phyloP scores from a whole-genome alignment of 2,888 invertebrate species.

The Aleiodes alternator region DNA sequence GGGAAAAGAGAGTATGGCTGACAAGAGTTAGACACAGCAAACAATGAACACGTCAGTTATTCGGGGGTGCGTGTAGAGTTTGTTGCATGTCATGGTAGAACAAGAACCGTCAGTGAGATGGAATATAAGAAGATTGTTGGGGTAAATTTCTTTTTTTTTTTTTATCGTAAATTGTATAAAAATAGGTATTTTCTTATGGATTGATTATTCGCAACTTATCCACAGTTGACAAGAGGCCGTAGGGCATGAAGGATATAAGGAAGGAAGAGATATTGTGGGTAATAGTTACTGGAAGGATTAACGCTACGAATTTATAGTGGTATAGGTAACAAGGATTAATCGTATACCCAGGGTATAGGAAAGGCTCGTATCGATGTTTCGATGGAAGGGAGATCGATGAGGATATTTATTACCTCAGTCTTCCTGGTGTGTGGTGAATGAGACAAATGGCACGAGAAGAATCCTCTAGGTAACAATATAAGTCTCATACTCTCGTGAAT shows the following conservation, averaged over 20 bases:
- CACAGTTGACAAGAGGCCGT: slow-evolving; percentile 12
- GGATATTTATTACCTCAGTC: slow-evolving; percentile 51
- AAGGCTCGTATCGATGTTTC: slow-evolving; percentile 51
- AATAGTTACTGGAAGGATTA: slow-evolving; percentile 39
- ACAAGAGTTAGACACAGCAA: slow-evolving; percentile 48
- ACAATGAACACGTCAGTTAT: slow-evolving; percentile 64
- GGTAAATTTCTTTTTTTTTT: neutral
- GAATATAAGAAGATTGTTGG: neutral
- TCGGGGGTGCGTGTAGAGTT: slow-evolving; percentile 49
- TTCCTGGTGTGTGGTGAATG: slow-evolving; percentile 34
- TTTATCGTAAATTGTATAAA: neutral
- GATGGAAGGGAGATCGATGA: slow-evolving; percentile 46
- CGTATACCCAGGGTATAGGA: slow-evolving; percentile 23
- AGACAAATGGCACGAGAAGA: slow-evolving; percentile 45
- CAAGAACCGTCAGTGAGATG: neutral
- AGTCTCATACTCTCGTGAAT: slow-evolving; percentile 2
- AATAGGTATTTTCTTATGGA: no score
- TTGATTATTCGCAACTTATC: neutral
- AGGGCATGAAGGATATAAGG: neutral
- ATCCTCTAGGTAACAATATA: slow-evolving; percentile 26
- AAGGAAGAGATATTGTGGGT: neutral
- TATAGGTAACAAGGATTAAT: slow-evolving; percentile 44
- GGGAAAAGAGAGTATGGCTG: slow-evolving; percentile 35
- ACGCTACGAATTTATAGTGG: slow-evolving; percentile 40
- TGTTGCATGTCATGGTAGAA: slow-evolving; percentile 60